Conservation (phyloP, 1,140 invertebrate genomes). For the Harlomillsia oculata region DNA sequence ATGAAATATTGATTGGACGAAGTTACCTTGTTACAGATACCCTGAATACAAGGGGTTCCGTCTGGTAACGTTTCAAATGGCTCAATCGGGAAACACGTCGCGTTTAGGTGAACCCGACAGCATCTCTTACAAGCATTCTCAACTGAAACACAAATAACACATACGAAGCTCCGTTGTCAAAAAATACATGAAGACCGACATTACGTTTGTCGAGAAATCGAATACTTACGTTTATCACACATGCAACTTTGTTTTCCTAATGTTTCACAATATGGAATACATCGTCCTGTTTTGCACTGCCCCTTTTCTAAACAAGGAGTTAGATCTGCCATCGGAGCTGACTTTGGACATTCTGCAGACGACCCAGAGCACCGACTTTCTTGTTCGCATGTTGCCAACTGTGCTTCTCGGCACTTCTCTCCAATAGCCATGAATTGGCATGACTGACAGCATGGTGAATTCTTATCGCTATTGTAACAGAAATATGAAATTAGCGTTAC, state of each 20-base stretch:
- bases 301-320: slow-evolving; percentile 80
- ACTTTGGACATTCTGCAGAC: slow-evolving; percentile 62
- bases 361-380: slow-evolving; percentile 53
- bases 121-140: slow-evolving; percentile 78
- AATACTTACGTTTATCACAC: slow-evolving; percentile 74
- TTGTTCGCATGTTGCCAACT: slow-evolving; percentile 79
- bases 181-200: not conserved
- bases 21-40: slow-evolving; percentile 80
- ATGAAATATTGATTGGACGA: not conserved
- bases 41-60: slow-evolving; percentile 90
- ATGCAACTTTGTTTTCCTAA: slow-evolving; percentile 84
- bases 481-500: slow-evolving; percentile 21
- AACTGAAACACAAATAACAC: slow-evolving; percentile 46
- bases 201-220: not conserved
- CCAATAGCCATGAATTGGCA: slow-evolving; percentile 67
- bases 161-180: slow-evolving; percentile 8
- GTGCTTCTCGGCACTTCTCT: slow-evolving; percentile 73
- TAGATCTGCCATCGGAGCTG: slow-evolving; percentile 74
- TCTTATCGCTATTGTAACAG: slow-evolving; percentile 70
- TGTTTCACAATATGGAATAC: slow-evolving; percentile 85
- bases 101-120: slow-evolving; percentile 78
- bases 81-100: slow-evolving; percentile 80
- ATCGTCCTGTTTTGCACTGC: slow-evolving; percentile 71
- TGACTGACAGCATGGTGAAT: slow-evolving; percentile 83
- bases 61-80: slow-evolving; percentile 78